phyloP scores from a whole-genome alignment of 2,797 vertebrate species.

The Sebastolobus altivelis region DNA sequence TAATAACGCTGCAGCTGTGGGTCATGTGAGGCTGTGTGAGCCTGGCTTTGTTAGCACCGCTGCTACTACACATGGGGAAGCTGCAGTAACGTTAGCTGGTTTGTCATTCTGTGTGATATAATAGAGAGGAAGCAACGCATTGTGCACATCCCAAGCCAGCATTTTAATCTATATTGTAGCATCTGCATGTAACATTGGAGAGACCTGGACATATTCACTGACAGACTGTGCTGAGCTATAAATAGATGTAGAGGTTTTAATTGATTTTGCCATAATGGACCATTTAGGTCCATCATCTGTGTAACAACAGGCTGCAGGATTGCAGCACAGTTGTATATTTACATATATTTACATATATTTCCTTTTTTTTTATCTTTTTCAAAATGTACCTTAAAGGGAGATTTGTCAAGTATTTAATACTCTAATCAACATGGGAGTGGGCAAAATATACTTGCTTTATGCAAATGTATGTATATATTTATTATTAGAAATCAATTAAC shows the following conservation, averaged over 20 bases:
- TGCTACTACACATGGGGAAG: constrained; percentile 17
- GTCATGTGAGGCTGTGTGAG: not conserved
- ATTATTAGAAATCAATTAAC: too few species aligned
- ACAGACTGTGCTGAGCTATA: not conserved
- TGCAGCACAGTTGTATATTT: not conserved
- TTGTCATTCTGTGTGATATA: not conserved
- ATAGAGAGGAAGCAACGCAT: not conserved
- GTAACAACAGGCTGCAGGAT: not conserved
- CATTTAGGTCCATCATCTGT: not conserved
- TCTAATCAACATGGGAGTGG: too few species aligned
- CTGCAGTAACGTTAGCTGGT: not conserved
- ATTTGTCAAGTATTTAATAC: too few species aligned
- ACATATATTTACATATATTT: too few species aligned
- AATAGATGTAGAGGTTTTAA: constrained; percentile 17
- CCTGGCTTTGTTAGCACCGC: constrained; percentile 19
- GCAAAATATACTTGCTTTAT: too few species aligned
- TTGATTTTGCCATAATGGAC: constrained; percentile 17
- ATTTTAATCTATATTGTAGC: not conserved
- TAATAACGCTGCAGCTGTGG: constrained; percentile 13
- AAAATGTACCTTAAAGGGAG: too few species aligned
- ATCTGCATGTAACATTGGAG: not conserved
- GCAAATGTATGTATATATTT: too few species aligned
- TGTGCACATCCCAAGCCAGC: not conserved
- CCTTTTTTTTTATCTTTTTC: too few species aligned
- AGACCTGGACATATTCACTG: not conserved